phyloP scores from a whole-genome alignment of 2,888 invertebrate species.

The Norana najaformis region DNA sequence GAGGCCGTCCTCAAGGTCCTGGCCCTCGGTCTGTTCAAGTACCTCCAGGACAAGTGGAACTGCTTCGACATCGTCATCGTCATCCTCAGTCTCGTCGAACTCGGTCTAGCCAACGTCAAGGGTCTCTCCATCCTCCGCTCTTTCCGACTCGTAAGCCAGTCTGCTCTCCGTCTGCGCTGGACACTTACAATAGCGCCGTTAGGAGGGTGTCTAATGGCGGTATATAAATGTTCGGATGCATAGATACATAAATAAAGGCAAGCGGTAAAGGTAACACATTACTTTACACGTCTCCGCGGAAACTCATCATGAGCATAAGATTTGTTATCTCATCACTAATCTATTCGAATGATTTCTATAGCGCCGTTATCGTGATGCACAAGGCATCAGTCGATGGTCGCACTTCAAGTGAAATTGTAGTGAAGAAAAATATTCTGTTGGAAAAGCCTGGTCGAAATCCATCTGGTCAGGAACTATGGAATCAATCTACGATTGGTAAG shows the following conservation, averaged over 20 bases:
- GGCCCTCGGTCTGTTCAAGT: constrained; percentile 95
- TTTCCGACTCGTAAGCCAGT: constrained; percentile 84
- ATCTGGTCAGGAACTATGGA: too few relatives aligned
- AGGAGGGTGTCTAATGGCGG: not conserved
- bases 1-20: constrained; percentile 91
- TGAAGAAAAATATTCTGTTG: too few relatives aligned
- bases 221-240: not conserved
- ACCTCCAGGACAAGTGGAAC: constrained; percentile 98
- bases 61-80: constrained; percentile 98
- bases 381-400: too few relatives aligned
- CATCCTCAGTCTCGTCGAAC: constrained; percentile 88
- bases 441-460: too few relatives aligned
- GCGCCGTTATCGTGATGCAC: too few relatives aligned
- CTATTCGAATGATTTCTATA: too few relatives aligned
- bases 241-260: not conserved
- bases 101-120: constrained; percentile 90
- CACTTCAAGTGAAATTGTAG: too few relatives aligned
- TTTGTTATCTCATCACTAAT: too few relatives aligned
- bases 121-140: constrained; percentile 95
- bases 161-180: not conserved
- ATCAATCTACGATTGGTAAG: too few relatives aligned
- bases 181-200: not conserved
- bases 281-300: too few relatives aligned
- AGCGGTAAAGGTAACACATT: too few relatives aligned
- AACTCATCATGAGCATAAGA: too few relatives aligned